A percentile compares a stretch with the other conserved stretches of the same genome.
These are phyloP conservation scores for Plebejus melissa DNA, from an alignment of 2,888 invertebrate genomes.

Conservation along the genomic window DNA sequence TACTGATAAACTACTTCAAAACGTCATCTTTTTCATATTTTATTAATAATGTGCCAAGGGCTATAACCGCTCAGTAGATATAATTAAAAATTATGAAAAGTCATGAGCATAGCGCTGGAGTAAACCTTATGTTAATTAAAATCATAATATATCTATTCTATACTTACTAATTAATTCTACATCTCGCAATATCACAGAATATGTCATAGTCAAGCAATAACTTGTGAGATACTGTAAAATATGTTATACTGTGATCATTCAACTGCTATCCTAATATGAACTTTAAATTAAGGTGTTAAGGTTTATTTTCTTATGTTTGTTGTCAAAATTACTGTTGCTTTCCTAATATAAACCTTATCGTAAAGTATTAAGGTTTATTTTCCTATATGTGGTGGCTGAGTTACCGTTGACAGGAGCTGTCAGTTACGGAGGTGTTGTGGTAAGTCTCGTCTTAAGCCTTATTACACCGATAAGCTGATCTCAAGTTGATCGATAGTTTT, in stretches of 20 bases:
- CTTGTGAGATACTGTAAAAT: constrained; percentile 13
- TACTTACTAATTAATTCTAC: constrained; percentile 10
- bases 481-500: background rate
- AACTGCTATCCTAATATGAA: background rate
- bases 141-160: constrained; percentile 3
- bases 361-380: no score
- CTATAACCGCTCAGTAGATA: no score
- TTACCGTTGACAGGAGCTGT: constrained; percentile 6
- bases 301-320: background rate
- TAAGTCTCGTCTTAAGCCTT: constrained; percentile 11
- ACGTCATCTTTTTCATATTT: no score
- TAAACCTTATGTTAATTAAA: background rate
- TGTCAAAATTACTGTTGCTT: no score
- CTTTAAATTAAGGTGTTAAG: background rate
- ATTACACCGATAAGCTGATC: constrained; percentile 20
- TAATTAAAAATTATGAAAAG: no score
- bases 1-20: no score
- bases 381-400: no score
- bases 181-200: background rate
- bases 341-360: no score
- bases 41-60: no score
- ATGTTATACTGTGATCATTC: background rate
- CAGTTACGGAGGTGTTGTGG: constrained; percentile 23
- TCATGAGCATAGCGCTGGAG: no score
- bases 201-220: background rate